Evolutionary conservation across 2,797 vertebrate species (phyloP).

Genomic region (Limnodromus scolopaceus): DNA sequence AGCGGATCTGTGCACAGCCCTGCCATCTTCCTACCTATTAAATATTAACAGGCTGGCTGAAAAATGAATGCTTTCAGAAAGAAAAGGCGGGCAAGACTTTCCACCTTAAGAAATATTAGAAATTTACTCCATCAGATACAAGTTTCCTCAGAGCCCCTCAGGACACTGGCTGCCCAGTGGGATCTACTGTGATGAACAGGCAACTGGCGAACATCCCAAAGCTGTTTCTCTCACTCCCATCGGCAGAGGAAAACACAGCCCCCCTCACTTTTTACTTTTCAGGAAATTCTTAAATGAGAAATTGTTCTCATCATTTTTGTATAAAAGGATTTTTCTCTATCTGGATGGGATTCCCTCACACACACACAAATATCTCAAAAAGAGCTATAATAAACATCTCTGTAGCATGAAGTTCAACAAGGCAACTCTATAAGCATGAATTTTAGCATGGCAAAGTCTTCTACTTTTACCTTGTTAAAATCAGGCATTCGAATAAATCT

Average conservation of each 20-base stretch:
- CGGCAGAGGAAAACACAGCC: neutral
- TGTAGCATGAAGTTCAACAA: neutral
- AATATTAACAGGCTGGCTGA: neutral
- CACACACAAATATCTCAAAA: neutral
- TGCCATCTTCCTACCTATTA: neutral
- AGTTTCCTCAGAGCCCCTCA: neutral
- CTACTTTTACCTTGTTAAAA: neutral
- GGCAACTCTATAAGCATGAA: neutral
- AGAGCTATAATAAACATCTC: neutral
- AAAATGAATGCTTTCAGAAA: neutral
- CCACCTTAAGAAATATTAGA: neutral
- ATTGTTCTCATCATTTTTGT: neutral
- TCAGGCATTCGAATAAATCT: neutral
- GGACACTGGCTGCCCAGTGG: neutral
- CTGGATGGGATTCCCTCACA: neutral
- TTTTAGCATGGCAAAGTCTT: neutral
- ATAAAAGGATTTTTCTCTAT: neutral
- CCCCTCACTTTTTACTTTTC: neutral
- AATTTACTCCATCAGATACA: neutral
- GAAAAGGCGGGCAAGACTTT: neutral
- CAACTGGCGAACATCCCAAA: neutral
- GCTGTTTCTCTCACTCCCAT: neutral
- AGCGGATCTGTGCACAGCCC: neutral
- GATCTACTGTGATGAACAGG: neutral
- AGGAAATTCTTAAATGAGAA: neutral